Conservation (phyloP, 2,797 vertebrate genomes). For the Chelmon rostratus region DNA sequence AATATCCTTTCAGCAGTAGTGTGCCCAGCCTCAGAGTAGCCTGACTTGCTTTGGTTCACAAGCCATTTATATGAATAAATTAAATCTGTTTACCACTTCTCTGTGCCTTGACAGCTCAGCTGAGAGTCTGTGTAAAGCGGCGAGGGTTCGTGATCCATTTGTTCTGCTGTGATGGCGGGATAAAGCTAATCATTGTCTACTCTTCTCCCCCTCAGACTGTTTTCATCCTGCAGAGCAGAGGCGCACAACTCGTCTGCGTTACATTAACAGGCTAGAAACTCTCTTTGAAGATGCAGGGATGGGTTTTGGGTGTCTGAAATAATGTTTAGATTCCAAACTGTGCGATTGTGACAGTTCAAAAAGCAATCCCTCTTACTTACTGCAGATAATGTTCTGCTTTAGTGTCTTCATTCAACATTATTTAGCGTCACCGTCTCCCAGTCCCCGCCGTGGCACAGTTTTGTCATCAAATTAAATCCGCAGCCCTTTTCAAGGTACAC, state of each 20-base stretch:
- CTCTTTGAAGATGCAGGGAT: slow-evolving; percentile 62
- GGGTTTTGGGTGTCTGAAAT: slow-evolving; percentile 55
- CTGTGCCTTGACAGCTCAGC: slow-evolving; percentile 69
- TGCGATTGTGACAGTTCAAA: slow-evolving; percentile 63
- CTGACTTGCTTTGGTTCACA: slow-evolving; percentile 69
- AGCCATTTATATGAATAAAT: slow-evolving; percentile 78
- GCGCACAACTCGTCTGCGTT: slow-evolving; percentile 52
- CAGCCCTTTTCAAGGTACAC: slow-evolving; percentile 58
- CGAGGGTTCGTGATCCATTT: slow-evolving; percentile 76
- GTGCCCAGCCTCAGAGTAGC: slow-evolving; percentile 45
- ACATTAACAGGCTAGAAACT: slow-evolving; percentile 59
- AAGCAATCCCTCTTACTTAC: slow-evolving; percentile 52
- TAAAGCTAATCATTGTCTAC: slow-evolving; percentile 81
- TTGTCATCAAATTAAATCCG: slow-evolving; percentile 68
- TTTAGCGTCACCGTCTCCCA: slow-evolving; percentile 41
- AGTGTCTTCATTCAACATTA: slow-evolving; percentile 44
- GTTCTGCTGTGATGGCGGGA: slow-evolving; percentile 79
- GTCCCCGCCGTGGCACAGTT: slow-evolving; percentile 37
- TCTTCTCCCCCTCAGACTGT: slow-evolving; percentile 60
- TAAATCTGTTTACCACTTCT: slow-evolving; percentile 75
- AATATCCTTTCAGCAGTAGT: slow-evolving; percentile 40
- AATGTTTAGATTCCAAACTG: slow-evolving; percentile 64
- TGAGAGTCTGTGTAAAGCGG: slow-evolving; percentile 69
- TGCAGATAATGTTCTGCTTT: slow-evolving; percentile 41
- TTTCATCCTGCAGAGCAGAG: slow-evolving; percentile 70